phyloP scores from a whole-genome alignment of 2,888 invertebrate species.

The Eupithecia insigniata region DNA sequence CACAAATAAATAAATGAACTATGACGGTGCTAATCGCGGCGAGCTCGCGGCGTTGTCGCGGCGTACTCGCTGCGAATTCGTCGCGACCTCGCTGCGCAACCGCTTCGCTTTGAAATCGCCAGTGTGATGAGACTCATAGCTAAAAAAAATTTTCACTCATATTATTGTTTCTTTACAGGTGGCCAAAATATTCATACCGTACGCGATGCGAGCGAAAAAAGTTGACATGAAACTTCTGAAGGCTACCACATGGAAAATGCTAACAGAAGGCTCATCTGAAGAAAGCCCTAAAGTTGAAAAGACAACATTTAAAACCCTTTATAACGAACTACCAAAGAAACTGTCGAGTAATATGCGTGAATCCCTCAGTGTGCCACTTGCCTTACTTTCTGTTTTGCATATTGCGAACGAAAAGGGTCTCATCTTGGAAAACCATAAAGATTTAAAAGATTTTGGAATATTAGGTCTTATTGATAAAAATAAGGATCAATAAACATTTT shows the following conservation, averaged over 20 bases:
- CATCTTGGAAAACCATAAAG: constrained; percentile 77
- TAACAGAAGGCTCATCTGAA: constrained; percentile 71
- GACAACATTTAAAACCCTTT: constrained; percentile 84
- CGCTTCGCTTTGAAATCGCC: too few relatives aligned
- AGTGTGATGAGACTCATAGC: too few relatives aligned
- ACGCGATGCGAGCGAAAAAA: constrained; percentile 92
- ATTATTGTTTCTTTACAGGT: constrained; percentile 73
- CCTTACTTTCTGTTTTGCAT: constrained; percentile 92
- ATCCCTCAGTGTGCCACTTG: constrained; percentile 90
- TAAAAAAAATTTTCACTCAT: too few relatives aligned
- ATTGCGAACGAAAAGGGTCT: constrained; percentile 92
- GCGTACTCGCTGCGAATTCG: too few relatives aligned
- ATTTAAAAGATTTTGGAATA: constrained; percentile 82
- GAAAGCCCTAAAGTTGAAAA: constrained; percentile 69
- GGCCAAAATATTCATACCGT: constrained; percentile 89
- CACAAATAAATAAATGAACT: too few relatives aligned
- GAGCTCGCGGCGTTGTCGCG: too few relatives aligned
- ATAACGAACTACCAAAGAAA: constrained; percentile 82
- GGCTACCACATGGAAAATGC: constrained; percentile 87
- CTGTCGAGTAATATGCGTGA: constrained; percentile 86
- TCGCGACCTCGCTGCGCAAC: too few relatives aligned
- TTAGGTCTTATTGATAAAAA: constrained; percentile 65
- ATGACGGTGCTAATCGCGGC: too few relatives aligned
- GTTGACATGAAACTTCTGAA: constrained; percentile 94
- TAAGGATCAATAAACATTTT: not conserved